Evolutionary conservation across 2,888 invertebrate species (phyloP).

Genomic region (Timandra comae): DNA sequence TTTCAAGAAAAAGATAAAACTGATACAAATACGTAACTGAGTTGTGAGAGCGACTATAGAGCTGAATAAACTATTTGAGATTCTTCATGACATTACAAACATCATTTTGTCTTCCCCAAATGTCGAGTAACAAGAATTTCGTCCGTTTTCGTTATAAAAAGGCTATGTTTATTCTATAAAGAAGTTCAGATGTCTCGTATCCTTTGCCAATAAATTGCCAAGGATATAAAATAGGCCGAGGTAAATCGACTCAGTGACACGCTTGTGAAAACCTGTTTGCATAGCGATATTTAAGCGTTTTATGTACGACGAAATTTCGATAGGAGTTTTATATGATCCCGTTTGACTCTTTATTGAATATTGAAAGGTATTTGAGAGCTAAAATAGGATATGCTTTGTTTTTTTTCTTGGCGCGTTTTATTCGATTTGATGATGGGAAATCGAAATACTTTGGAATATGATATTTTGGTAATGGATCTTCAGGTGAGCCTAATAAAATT

Average conservation of each 20-base stretch:
- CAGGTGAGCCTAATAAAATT: too few relatives aligned
- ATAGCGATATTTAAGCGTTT: conserved; percentile 49
- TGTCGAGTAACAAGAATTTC: conserved; percentile 1
- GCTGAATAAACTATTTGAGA: too few relatives aligned
- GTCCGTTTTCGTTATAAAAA: conserved; percentile 1
- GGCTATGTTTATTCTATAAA: conserved; percentile 2
- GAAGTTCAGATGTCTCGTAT: conserved; percentile 10
- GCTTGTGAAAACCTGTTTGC: conserved; percentile 41
- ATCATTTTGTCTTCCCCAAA: too few relatives aligned
- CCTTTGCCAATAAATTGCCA: conserved; percentile 26
- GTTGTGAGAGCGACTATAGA: too few relatives aligned
- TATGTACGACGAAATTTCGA: conserved; percentile 37
- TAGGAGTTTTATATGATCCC: conserved; percentile 48
- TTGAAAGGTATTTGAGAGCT: conserved; percentile 59
- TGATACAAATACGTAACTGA: too few relatives aligned
- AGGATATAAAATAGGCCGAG: conserved; percentile 34
- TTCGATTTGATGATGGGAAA: conserved; percentile 49
- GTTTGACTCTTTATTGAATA: conserved; percentile 68
- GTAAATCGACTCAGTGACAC: conserved; percentile 31
- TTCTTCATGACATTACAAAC: too few relatives aligned
- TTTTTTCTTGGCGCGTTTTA: conserved; percentile 42
- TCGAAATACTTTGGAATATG: conserved; percentile 4
- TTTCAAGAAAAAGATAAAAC: too few relatives aligned
- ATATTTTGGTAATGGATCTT: background rate
- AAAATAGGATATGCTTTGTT: conserved; percentile 65